Percentiles rank a stretch among this genome's conserved stretches.
Conservation (phyloP, 2,113 vertebrate species). For the Himantopus leucocephalus region DNA sequence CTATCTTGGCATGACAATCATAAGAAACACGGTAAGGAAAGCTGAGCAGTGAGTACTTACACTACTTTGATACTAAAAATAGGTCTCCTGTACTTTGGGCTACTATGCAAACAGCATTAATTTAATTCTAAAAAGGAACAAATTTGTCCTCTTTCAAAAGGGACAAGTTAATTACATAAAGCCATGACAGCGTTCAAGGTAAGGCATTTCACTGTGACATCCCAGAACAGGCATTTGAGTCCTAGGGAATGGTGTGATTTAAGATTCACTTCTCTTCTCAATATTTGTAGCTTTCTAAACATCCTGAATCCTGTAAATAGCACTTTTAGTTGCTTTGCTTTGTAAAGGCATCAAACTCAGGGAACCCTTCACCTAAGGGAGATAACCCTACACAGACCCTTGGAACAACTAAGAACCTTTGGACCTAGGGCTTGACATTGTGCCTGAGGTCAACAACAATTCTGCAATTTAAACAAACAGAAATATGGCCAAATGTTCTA, state of each 20-base stretch:
- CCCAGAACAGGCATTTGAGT: background rate
- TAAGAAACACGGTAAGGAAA: background rate
- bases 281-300: background rate
- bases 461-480: background rate
- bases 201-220: background rate
- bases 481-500: background rate
- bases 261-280: background rate
- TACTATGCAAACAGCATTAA: background rate
- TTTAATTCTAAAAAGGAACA: background rate
- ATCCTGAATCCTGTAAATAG: background rate
- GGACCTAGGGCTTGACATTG: background rate
- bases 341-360: background rate
- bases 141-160: background rate
- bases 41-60: background rate
- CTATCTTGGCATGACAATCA: background rate
- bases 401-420: background rate
- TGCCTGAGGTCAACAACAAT: background rate
- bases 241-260: background rate
- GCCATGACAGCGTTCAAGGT: background rate
- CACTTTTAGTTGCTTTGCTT: background rate
- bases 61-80: background rate
- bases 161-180: background rate
- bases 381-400: background rate
- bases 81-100: background rate
- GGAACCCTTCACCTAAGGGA: background rate